Evolutionary conservation across 30 jellyfish, hydroid and myxozoan species (phyloP), one percentile per base, ranked within the genome.

Genomic region (Aurelia aurita complex sp. Pacific): DNA sequence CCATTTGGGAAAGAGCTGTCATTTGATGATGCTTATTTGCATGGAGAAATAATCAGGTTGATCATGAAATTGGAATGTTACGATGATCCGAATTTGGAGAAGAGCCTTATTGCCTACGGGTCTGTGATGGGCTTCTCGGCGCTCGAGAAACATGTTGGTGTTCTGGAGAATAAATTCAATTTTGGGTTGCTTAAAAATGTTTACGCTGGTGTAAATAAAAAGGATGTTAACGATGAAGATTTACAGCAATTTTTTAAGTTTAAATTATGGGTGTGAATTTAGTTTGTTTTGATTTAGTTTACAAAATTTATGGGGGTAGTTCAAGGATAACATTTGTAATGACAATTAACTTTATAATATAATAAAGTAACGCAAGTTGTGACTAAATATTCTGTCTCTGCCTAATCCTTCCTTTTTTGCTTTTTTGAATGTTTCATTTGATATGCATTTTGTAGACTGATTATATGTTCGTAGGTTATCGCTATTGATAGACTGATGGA

Each of bases 31-130:
- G 97, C 95, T 0, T 90, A 51, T 71, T 74, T 90, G 85, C 81
- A 82, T 65, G 97, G 94, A 9, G 97, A 90, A 29, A 90, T 90
- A 40, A 87, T 90, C 46, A 76, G 95, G 70, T 72, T 90, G 19
- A 11, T 83, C 29, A 64, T 90, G 88, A 76, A 78, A 35, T 43
- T 68, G 14, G 97, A 67, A 52, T 76, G 79, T 16, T 83, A 7
- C 19, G 95, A 90, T 40, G 88, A 90, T 62, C 89, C 91, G 32
- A 17, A 67, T 15, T 69, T 90, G 61, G 85, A 78, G 55, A 29
- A 64, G 55, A 77, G 89, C 82, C 71, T 90, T 88, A 78, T 77
- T 29, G 83, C 83, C 11, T 84, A 81, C 51, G 97, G 95, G 43
- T 83, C 74, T 19, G 86, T 84, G 13, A 89, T 90, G 87, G 97